Evolutionary conservation across 2,797 vertebrate species (phyloP).

Genomic region (Ceryle rudis): DNA sequence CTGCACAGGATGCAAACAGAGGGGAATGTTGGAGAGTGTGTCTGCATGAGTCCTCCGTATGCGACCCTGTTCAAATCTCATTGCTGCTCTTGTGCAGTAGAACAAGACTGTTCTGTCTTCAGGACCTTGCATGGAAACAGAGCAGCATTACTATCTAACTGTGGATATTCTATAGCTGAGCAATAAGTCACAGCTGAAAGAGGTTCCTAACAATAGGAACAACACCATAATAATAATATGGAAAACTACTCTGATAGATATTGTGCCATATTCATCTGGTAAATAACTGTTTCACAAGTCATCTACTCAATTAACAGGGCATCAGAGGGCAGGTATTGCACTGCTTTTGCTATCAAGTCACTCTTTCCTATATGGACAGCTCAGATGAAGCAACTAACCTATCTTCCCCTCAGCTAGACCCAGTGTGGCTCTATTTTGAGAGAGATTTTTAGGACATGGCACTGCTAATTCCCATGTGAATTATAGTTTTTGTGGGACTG

Average conservation of each 20-base stretch:
- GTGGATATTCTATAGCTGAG: neutral
- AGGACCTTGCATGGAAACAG: neutral
- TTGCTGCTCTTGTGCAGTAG: neutral
- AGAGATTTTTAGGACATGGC: neutral
- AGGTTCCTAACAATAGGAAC: neutral
- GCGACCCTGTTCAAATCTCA: neutral
- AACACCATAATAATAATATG: neutral
- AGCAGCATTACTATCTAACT: neutral
- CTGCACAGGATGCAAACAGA: neutral
- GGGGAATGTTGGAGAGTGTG: accelerated
- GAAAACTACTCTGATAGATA: neutral
- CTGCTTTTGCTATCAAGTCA: neutral
- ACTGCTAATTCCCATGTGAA: neutral
- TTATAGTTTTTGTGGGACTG: neutral
- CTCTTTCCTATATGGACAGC: neutral
- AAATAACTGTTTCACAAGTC: neutral
- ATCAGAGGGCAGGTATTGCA: neutral
- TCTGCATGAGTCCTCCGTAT: neutral
- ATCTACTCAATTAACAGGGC: neutral
- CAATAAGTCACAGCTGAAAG: neutral
- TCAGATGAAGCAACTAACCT: neutral
- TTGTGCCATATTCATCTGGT: accelerated
- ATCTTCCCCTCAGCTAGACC: neutral
- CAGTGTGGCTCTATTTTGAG: accelerated
- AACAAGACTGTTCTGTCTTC: neutral